Percentiles rank a stretch among this genome's conserved stretches.
These are phyloP conservation scores for Puffinus mauretanicus DNA, from an alignment of 2,113 vertebrate genomes.

Conservation along the genomic window DNA sequence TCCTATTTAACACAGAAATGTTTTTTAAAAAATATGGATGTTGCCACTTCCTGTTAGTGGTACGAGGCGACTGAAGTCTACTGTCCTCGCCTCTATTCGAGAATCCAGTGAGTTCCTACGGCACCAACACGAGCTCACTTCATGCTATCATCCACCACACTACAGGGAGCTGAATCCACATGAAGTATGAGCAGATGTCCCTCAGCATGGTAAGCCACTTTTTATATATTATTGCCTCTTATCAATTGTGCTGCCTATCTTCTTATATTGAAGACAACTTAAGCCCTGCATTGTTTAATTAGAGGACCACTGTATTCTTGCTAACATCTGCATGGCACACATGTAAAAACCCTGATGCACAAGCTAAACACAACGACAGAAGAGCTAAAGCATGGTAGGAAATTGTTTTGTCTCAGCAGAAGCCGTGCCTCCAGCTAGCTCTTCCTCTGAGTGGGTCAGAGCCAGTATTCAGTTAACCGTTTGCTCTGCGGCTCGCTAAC, in stretches of 20 bases:
- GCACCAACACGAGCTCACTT: neutral
- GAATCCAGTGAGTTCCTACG: neutral
- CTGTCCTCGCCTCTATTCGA: fast-evolving
- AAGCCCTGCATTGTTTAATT: neutral
- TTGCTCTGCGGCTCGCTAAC: fast-evolving
- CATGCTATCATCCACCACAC: neutral
- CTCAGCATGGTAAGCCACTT: conserved; percentile 45
- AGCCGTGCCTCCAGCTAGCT: neutral
- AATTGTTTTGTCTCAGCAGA: neutral
- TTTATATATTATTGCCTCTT: neutral
- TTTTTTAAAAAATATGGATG: neutral
- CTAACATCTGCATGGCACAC: conserved; percentile 54
- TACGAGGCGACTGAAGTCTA: fast-evolving
- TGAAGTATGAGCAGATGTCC: conserved; percentile 45
- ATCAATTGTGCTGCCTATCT: neutral
- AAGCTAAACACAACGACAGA: neutral
- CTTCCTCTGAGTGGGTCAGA: neutral
- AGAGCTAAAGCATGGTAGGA: neutral
- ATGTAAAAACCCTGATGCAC: neutral
- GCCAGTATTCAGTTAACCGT: neutral
- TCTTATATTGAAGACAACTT: neutral
- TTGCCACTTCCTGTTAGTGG: neutral
- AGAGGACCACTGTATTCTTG: neutral
- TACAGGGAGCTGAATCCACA: neutral
- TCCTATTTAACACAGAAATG: neutral